phyloP scores from a whole-genome alignment of 2,888 invertebrate species.

The Drosophila anceps region DNA sequence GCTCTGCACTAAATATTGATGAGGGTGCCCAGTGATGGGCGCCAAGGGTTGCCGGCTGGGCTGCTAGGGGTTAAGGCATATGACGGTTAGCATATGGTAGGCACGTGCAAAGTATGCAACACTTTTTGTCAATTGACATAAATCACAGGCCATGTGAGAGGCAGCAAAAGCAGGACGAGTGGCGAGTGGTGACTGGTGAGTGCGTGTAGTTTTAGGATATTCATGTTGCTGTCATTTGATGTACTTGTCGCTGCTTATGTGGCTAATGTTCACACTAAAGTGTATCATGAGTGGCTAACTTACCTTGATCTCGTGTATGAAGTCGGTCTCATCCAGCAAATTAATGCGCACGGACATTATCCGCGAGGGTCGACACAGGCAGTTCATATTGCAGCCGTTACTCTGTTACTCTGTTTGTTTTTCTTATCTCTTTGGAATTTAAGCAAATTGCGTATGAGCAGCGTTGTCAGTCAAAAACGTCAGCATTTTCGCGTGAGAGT shows the following conservation, averaged over 20 bases:
- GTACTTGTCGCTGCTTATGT: constrained; percentile 43
- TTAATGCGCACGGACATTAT: constrained; percentile 90
- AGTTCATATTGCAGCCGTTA: constrained; percentile 81
- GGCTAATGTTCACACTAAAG: constrained; percentile 59
- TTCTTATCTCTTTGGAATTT: constrained; percentile 33
- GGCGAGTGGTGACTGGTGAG: not conserved
- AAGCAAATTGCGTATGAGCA: constrained; percentile 58
- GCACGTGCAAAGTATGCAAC: constrained; percentile 78
- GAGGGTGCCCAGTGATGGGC: constrained; percentile 56
- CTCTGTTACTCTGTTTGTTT: constrained; percentile 13
- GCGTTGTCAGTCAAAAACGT: constrained; percentile 40
- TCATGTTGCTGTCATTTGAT: constrained; percentile 13
- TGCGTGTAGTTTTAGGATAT: constrained; percentile 12
- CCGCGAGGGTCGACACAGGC: constrained; percentile 85
- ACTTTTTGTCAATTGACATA: constrained; percentile 71
- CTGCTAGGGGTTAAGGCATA: not conserved
- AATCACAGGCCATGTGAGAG: constrained; percentile 46
- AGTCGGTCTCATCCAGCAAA: constrained; percentile 95
- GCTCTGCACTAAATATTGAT: constrained; percentile 78
- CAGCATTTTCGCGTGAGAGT: constrained; percentile 48
- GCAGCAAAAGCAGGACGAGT: not conserved
- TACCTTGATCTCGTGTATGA: constrained; percentile 95
- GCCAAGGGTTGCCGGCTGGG: constrained; percentile 7
- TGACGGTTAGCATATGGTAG: constrained; percentile 51
- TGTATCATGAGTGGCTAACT: constrained; percentile 72